Conservation (phyloP, 2,888 invertebrate species). For the Carpatolechia fugitivella region DNA sequence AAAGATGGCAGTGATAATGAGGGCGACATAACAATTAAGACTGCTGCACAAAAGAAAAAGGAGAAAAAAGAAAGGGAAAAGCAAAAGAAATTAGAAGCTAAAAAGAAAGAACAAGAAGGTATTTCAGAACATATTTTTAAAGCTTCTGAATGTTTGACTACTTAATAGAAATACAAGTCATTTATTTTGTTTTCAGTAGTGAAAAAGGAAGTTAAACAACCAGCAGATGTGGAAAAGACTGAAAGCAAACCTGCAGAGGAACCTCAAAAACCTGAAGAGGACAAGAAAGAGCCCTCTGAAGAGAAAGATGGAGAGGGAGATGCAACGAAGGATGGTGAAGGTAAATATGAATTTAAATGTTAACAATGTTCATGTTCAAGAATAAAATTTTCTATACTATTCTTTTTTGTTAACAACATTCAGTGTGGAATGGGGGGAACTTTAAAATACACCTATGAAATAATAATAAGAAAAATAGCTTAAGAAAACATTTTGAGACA, state of each 20-base stretch:
- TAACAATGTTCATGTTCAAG: no score
- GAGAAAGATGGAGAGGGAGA: conserved; percentile 55
- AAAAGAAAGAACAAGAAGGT: conserved; percentile 72
- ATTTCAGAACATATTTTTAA: no score
- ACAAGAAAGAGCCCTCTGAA: conserved; percentile 54
- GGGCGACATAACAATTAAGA: conserved; percentile 83
- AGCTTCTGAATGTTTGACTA: neutral
- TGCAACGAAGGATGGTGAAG: conserved; percentile 30
- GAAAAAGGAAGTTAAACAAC: conserved; percentile 50
- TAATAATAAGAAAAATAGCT: no score
- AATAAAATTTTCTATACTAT: neutral
- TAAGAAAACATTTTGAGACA: no score
- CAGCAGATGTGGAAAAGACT: conserved; percentile 35
- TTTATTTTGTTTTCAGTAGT: conserved; percentile 33
- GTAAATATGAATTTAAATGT: neutral
- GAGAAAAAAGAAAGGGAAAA: conserved; percentile 92
- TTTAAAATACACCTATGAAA: no score
- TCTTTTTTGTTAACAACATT: no score
- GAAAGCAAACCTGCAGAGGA: conserved; percentile 44
- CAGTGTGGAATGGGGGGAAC: no score
- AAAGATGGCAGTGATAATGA: conserved; percentile 75
- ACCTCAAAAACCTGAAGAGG: conserved; percentile 65
- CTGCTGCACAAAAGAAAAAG: conserved; percentile 93
- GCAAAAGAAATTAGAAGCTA: conserved; percentile 85
- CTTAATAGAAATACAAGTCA: neutral